Evolutionary conservation across 2,797 vertebrate species (phyloP), one percentile per base, ranked within the genome.

Genomic region (Malurus leucopterus): DNA sequence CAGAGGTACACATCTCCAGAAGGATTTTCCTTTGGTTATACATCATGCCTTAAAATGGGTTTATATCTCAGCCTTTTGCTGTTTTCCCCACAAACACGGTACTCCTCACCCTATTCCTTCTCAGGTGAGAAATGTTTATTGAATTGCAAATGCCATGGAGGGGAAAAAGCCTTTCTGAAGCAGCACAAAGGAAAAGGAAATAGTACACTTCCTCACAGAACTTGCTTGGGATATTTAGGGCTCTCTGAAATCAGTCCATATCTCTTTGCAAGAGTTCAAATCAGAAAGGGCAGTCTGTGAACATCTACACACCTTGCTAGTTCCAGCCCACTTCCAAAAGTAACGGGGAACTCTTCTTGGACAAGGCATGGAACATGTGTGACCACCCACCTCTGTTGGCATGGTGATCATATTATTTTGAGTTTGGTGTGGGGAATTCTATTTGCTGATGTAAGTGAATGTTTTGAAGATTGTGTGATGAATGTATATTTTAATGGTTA

Each of bases 341-440:
- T 15, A 63, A 53, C 8, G 23, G 40, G 47, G 16, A 41, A 40
- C 21, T 8, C 81, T 68, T 58, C 21, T 10, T 44, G 29, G 20
- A 61, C 4, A 63, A 83, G 2, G 16, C 24, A 6, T 16, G 16
- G 22, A 64, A 24, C 0, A 6, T 0, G 0, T 10, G 7, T 44
- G 22, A 72, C n/a, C 1, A 0, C 6, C 38, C 38, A 34, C 26
- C 6, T 34, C 65, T 49, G 11, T 36, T 4, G 1, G 12, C 53
- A 32, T 12, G 43, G 22, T 13, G 16, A n/a, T 18, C 11, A 30
- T 9, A n/a, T n/a, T 46, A 17, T 32, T 85, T 67, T 73, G 21
- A 53, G 17, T 40, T 65, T 34, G n/a, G 9, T 58, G 26, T 5
- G 4, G n/a, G 16, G 15, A 69, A 55, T 70, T 87, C 17, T 57